Conservation (phyloP, 2,888 invertebrate genomes). For the Dynastes maya region DNA sequence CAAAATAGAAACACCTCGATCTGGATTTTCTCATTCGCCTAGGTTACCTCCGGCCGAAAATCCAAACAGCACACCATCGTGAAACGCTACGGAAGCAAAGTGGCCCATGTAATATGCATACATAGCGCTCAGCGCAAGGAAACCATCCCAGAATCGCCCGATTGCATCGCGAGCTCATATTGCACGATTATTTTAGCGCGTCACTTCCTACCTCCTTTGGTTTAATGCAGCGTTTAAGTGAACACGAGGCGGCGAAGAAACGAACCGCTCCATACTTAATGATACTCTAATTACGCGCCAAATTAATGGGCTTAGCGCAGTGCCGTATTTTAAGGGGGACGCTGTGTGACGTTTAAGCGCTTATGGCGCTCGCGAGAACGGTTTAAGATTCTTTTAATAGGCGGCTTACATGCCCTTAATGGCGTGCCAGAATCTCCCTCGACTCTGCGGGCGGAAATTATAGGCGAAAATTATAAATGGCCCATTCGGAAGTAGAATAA, state of each 20-base stretch:
- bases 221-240: background rate
- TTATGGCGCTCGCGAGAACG: constrained; percentile 45
- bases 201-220: too few species aligned
- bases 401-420: constrained; percentile 43
- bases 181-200: constrained; percentile 23
- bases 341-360: constrained; percentile 40
- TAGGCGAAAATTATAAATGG: constrained; percentile 38
- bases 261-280: constrained; percentile 58
- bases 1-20: too few species aligned
- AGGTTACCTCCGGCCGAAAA: too few species aligned
- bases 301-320: constrained; percentile 57
- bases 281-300: constrained; percentile 61
- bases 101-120: too few species aligned
- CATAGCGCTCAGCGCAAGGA: too few species aligned
- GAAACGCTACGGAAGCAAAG: too few species aligned
- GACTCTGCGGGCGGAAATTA: constrained; percentile 9
- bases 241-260: too few species aligned
- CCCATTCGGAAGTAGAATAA: constrained; percentile 14
- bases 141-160: background rate
- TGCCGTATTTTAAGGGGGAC: constrained; percentile 52
- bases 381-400: constrained; percentile 48
- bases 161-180: constrained; percentile 8
- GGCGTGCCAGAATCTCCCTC: background rate
- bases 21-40: too few species aligned
- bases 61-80: too few species aligned